A percentile compares a stretch with the other conserved stretches of the same genome.
Evolutionary conservation across 2,888 invertebrate genomes (phyloP).

Genomic region (Dyspetes luteomarginatus): DNA sequence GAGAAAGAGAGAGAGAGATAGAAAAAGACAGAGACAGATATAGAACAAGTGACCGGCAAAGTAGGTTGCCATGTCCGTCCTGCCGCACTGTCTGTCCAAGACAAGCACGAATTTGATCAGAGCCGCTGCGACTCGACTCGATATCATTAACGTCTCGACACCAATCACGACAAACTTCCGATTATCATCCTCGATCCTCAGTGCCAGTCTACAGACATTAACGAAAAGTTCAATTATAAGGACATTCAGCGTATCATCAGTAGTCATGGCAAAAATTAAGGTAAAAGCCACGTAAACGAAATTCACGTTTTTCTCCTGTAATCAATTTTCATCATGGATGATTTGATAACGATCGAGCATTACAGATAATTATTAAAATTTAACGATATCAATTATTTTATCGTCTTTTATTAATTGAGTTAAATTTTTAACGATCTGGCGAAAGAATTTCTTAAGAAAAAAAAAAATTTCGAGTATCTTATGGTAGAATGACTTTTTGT

Average conservation of each 20-base stretch:
- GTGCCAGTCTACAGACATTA: conserved; percentile 29
- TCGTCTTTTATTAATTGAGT: no score
- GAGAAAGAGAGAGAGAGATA: background rate
- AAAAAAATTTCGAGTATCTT: no score
- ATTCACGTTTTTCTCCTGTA: background rate
- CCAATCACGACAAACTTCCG: conserved; percentile 49
- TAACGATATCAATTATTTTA: no score
- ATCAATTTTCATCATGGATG: background rate
- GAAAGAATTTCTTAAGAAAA: no score
- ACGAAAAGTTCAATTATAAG: conserved; percentile 59
- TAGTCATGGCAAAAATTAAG: conserved; percentile 80
- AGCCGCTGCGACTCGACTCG: conserved; percentile 66
- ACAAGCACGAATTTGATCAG: conserved; percentile 72
- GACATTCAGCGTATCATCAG: conserved; percentile 69
- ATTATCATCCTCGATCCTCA: conserved; percentile 26
- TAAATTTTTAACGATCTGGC: no score
- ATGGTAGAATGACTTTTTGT: no score
- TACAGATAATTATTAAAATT: no score
- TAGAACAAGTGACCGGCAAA: conserved; percentile 63
- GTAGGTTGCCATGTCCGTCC: conserved; percentile 76
- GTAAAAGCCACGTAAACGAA: conserved; percentile 66
- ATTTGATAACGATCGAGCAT: background rate
- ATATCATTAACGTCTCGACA: conserved; percentile 65
- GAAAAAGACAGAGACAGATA: background rate
- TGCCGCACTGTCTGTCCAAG: conserved; percentile 74